Percentiles rank a stretch among this genome's conserved stretches.
These are phyloP conservation scores for Gambusia affinis DNA, from an alignment of 2,113 vertebrate species.

Conservation along the genomic window DNA sequence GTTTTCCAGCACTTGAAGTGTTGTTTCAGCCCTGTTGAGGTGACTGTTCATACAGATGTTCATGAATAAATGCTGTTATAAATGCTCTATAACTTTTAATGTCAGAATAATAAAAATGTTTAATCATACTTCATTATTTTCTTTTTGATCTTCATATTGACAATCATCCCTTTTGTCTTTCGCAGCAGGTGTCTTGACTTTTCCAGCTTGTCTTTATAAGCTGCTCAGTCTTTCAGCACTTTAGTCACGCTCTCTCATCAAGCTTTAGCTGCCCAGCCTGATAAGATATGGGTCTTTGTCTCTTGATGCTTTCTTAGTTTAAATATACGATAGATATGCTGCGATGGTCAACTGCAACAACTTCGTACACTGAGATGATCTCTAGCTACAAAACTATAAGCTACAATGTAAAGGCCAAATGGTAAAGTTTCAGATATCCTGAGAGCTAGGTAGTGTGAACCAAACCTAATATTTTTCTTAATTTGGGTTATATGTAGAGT, in stretches of 20 bases:
- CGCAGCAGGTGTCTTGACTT: slow-evolving; percentile 73
- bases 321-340: slow-evolving; percentile 28
- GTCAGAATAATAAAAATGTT: not conserved
- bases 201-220: slow-evolving; percentile 56
- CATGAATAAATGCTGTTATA: not conserved
- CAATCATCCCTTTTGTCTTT: slow-evolving; percentile 31
- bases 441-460: too few relatives aligned
- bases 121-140: slow-evolving; percentile 14
- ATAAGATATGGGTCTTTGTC: slow-evolving; percentile 59
- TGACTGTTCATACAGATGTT: too few relatives aligned
- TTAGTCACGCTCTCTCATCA: slow-evolving; percentile 70
- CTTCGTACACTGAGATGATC: slow-evolving; percentile 49
- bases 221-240: slow-evolving; percentile 65
- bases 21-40: not conserved
- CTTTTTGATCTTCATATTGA: slow-evolving; percentile 8
- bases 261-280: slow-evolving; percentile 58
- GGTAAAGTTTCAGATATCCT: slow-evolving; percentile 34
- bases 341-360: slow-evolving; percentile 66
- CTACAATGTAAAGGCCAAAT: slow-evolving; percentile 56
- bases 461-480: not conserved
- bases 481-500: not conserved
- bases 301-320: slow-evolving; percentile 37
- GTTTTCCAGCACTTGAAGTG: not conserved
- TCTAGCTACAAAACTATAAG: slow-evolving; percentile 33
- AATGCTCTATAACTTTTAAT: not conserved